These are phyloP conservation scores for zebrafish (Danio rerio) DNA, from an alignment of 2,113 vertebrate genomes.

Conservation along the genomic window GRCz12tu NC_133199.1:40746001-40746500, in stretches of 20 bases:
- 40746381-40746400: too few species aligned
- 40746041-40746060: constrained; percentile 28
- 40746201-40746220: constrained; percentile 47
- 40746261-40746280: too few species aligned
- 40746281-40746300: too few species aligned
- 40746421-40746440: too few species aligned
- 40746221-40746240: constrained; percentile 42
- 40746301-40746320: too few species aligned
- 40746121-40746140: constrained; percentile 64
- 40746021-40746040: constrained; percentile 32
- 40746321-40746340: too few species aligned
- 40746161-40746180: constrained; percentile 65
- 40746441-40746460: too few species aligned
- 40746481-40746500: too few species aligned
- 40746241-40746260: background rate
- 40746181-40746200: constrained; percentile 68
- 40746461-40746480: too few species aligned
- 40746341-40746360: too few species aligned
- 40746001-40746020: background rate
- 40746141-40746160: constrained; percentile 59
- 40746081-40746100: constrained; percentile 27
- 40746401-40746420: too few species aligned
- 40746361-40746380: too few species aligned
- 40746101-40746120: constrained; percentile 34
- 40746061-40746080: constrained; percentile 52